Evolutionary conservation across 2,797 vertebrate species (phyloP).

Genomic region (Enteromius viviparus): DNA sequence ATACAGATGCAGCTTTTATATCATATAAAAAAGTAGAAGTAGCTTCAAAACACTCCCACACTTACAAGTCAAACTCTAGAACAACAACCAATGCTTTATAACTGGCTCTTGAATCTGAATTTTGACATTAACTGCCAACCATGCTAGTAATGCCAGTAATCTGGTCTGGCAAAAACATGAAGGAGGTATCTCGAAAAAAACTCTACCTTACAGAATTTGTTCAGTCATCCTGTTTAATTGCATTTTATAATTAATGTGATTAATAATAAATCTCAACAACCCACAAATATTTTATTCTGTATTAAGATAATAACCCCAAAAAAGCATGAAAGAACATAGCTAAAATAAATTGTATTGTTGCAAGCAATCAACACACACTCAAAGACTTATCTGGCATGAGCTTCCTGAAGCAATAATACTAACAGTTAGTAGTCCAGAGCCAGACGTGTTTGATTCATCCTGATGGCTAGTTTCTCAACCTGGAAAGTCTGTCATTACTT

Average conservation of each 20-base stretch:
- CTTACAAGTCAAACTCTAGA: neutral
- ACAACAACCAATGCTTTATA: neutral
- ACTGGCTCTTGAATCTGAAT: neutral
- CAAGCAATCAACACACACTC: conserved; percentile 16
- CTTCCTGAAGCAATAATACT: conserved; percentile 9
- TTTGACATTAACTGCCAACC: neutral
- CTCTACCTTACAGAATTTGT: neutral
- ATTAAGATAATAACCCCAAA: neutral
- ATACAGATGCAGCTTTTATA: neutral
- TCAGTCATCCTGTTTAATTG: neutral
- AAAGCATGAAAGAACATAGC: neutral
- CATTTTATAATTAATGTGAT: conserved; percentile 10
- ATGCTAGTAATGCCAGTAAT: neutral
- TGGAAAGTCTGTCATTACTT: conserved; percentile 21
- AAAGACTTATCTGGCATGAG: conserved; percentile 45
- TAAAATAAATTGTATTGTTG: conserved; percentile 14
- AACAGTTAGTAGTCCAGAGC: conserved; percentile 10
- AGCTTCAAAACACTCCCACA: neutral
- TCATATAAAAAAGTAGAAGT: neutral
- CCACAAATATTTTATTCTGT: no score
- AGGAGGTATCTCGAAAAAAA: no score
- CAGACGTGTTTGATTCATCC: conserved; percentile 24
- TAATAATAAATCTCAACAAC: neutral
- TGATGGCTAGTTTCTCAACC: conserved; percentile 32
- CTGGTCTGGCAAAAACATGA: neutral